Evolutionary conservation across 2,888 invertebrate genomes (phyloP), one percentile per base, ranked within the genome.

Genomic region (Athalia cordata): DNA sequence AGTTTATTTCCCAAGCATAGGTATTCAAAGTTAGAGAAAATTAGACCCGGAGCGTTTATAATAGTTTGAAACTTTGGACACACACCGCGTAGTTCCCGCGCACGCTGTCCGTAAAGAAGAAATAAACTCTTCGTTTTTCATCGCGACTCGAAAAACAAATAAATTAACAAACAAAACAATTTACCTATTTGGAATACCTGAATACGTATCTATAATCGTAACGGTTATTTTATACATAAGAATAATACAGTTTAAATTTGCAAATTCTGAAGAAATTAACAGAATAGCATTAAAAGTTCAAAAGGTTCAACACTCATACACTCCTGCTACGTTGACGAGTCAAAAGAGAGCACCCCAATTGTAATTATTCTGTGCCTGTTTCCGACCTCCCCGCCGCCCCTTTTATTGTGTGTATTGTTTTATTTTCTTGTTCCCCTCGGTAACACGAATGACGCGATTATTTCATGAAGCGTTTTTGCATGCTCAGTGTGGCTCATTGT

Each of bases 41-140:
- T 47, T 65, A 49, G n/a, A 65, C 65, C 3, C 6, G n/a, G 47
- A 65, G 65, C n/a, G 43, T 62, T 45, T 64, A 64, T 64, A 64
- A 64, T 64, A 64, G 43, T 64, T 64, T 45, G 11, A 64, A 9
- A 45, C 11, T 64, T 64, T 64, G 5, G n/a, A 64, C 11, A 64
- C 29, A 64, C 11, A 64, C 29, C 29, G 29, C 29, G 29, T 29
- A 29, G 29, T 29, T 29, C 29, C 29, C 29, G 29, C 29, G 29
- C 29, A 29, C 29, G 45, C 8, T 11, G 29, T 45, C 6, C 43
- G 45, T 5, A 64, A 64, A 43, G 11, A 3, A 5, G 29, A n/a
- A 43, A 64, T 64, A 29, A 29, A 29, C 2, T 29, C 29, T 55
- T 55, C 5, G 7, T 11, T 7, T 11, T 55, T 11, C 4, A 11